phyloP scores from a whole-genome alignment of 2,113 vertebrate genomes.

The Psittacula cyanocephala region DNA sequence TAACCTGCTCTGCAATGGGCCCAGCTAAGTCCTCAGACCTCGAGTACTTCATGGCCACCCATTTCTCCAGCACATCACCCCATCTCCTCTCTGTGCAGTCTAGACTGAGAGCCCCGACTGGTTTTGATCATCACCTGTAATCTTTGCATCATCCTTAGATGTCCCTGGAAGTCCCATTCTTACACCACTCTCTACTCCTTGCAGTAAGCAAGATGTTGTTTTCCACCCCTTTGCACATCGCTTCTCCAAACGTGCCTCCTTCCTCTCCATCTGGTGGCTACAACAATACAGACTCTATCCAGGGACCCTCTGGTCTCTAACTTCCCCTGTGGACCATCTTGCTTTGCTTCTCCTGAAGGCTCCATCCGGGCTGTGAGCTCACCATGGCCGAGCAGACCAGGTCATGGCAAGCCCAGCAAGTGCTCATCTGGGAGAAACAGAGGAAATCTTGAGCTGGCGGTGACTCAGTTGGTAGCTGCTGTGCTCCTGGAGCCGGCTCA shows the following conservation, averaged over 20 bases:
- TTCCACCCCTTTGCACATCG: neutral
- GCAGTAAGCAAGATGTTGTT: neutral
- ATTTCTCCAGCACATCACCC: neutral
- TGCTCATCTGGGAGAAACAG: neutral
- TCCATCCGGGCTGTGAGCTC: neutral
- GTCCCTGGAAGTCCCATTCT: neutral
- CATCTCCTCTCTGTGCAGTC: neutral
- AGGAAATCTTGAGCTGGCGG: neutral
- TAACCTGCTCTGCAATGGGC: neutral
- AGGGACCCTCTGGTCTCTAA: neutral
- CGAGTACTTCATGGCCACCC: neutral
- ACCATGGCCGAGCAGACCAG: neutral
- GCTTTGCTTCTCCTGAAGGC: neutral
- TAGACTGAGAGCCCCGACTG: neutral
- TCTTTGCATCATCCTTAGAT: neutral
- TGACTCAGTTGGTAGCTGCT: neutral
- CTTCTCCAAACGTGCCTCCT: neutral
- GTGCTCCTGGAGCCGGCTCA: neutral
- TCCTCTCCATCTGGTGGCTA: neutral
- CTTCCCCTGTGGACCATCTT: neutral
- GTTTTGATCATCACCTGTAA: neutral
- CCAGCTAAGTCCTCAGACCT: neutral
- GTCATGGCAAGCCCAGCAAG: neutral
- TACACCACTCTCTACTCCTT: neutral
- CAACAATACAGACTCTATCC: neutral